phyloP scores from a whole-genome alignment of 2,113 vertebrate species.

The Holacanthus passer region DNA sequence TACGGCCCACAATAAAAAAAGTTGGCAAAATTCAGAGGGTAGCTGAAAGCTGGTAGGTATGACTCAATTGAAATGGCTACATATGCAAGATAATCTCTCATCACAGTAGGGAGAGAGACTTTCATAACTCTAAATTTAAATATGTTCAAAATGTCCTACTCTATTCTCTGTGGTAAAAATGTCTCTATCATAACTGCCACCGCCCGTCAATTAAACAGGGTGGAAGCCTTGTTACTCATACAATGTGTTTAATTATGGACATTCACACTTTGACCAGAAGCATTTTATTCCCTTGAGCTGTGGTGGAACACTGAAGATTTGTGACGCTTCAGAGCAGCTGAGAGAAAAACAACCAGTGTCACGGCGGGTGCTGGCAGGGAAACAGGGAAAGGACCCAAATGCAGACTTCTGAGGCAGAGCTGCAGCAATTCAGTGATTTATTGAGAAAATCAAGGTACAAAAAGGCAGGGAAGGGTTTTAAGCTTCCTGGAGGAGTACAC shows the following conservation, averaged over 20 bases:
- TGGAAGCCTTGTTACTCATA: slow-evolving; percentile 22
- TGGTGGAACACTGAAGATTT: neutral
- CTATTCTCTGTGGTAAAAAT: neutral
- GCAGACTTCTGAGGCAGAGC: too few species aligned
- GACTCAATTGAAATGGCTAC: too few species aligned
- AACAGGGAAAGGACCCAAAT: too few species aligned
- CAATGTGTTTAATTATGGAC: slow-evolving; percentile 5
- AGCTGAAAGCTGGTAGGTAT: too few species aligned
- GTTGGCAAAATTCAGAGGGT: too few species aligned
- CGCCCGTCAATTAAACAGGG: neutral
- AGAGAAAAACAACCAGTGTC: neutral
- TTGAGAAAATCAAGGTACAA: too few species aligned
- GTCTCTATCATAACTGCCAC: neutral
- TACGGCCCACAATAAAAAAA: too few species aligned
- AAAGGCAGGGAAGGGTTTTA: too few species aligned
- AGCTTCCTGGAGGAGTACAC: neutral
- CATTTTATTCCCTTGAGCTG: neutral
- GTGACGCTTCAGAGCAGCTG: neutral
- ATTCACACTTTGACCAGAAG: slow-evolving; percentile 2
- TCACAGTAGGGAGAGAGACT: neutral
- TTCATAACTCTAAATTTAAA: neutral
- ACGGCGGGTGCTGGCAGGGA: too few species aligned
- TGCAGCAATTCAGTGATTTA: too few species aligned
- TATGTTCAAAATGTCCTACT: neutral
- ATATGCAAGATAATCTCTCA: too few species aligned